Base-by-base conservation (phyloP, 2,113 vertebrate genomes). In the Butorides virescens region DNA sequence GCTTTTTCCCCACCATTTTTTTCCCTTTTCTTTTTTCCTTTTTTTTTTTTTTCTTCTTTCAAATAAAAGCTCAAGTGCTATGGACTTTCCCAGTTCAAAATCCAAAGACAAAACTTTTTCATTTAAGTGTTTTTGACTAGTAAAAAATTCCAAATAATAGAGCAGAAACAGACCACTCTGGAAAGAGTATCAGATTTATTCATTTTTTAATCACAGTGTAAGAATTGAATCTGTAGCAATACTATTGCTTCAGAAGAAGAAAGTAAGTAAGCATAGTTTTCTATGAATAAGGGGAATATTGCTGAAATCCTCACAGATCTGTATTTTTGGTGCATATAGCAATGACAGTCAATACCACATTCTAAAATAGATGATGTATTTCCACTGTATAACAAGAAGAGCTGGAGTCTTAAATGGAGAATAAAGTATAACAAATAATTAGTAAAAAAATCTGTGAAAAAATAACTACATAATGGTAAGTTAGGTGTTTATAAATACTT, bases 11-110 rank as follows among this genome's bases (percentile, higher is more conserved):
- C 14, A 46, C 21, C 7, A 7, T 8, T 11, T 23, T 17, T 11
- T 20, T 19, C 46, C 1, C 0, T 5, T 5, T n/a, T 59, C 9
- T 21, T 6, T 42, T 42, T 42, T 42, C 42, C 25, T 47, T 26
- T 14, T 6, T 20, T 26, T 32, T 49, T 8, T 13, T 13, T 26
- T 13, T 19, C 37, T 59, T 34, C 7, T 67, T 90, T 83, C 4
- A 50, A 22, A n/a, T 63, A 11, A 58, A 78, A 71, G 19, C 20
- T 17, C 37, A 67, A 86, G 4, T 58, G 5, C n/a, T 72, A 3
- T 34, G 26, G 25, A 71, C 6, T 34, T 91, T n/a, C 4, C 5
- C 4, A 4, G 2, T 47, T 81, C 49, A 66, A 93, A 76, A 84
- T 86, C 17, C 8, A 59, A 82, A 76, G 27, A 30, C 12, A 63